Percentiles rank a stretch among this genome's conserved stretches.
phyloP scores from a whole-genome alignment of 2,113 vertebrate genomes.

The Oreamnos americanus region DNA sequence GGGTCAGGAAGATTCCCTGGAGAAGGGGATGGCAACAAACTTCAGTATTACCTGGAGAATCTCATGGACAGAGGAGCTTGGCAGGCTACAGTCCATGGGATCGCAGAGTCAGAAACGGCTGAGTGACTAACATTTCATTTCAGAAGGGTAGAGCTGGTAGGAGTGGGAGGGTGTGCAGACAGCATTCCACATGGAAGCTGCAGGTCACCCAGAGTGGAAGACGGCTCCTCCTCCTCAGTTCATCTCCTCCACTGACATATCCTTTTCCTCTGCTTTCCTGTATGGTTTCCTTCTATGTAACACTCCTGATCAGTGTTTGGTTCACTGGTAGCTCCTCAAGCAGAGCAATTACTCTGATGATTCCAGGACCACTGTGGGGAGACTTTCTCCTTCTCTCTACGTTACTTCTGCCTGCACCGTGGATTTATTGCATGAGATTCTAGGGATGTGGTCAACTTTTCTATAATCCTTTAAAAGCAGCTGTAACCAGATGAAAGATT shows the following conservation, averaged over 20 bases:
- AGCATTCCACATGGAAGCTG: not conserved
- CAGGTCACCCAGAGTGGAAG: too few species aligned
- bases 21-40: not conserved
- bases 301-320: not conserved
- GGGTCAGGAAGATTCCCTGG: not conserved
- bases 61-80: not conserved
- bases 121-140: not conserved
- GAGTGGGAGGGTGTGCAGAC: not conserved
- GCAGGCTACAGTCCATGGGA: not conserved
- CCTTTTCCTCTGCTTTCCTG: not conserved
- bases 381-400: not conserved
- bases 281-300: not conserved
- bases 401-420: not conserved
- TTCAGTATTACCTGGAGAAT: not conserved
- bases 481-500: not conserved
- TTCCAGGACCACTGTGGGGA: not conserved
- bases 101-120: fast-evolving
- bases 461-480: not conserved
- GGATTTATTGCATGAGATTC: not conserved
- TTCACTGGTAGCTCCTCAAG: not conserved
- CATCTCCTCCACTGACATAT: not conserved
- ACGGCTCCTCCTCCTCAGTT: not conserved
- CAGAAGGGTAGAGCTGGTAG: not conserved
- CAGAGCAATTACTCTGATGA: not conserved
- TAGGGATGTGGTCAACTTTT: not conserved